Evolutionary conservation across 2,888 invertebrate species (phyloP), one percentile per base, ranked within the genome.

Genomic region (Phalera bucephala): DNA sequence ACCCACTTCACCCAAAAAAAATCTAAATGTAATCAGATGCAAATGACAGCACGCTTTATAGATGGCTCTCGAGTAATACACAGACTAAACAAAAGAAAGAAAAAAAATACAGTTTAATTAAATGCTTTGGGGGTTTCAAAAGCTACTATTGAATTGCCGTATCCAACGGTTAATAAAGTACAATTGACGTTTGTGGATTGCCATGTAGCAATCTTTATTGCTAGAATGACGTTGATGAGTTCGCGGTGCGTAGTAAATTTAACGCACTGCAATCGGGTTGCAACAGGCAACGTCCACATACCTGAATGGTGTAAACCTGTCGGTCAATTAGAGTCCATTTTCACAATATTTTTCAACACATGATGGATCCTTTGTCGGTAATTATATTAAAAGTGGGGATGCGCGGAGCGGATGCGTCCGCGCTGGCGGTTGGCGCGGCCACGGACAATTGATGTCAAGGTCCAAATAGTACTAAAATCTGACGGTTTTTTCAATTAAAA

Each of bases 271-370:
- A 14, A 41, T 8, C 25, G 12, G 10, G 23, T 55, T 46, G 40
- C 49, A 31, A 44, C 43, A 55, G 27, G 14, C 43, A 9, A 4
- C 31, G 22, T 31, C 32, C 42, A 43, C 39, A 38, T 40, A 44
- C 33, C 50, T 21, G 43, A 41, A 36, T 59, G 59, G 58, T 59
- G 59, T 45, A 57, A 59, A 34, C 38, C 43, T 41, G 39, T 47
- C 40, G 50, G 52, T 52, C 47, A 52, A 57, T 61, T 54, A 57
- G 56, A 46, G 47, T 52, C 46, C 47, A 49, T 60, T 57, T 60
- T 40, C 54, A 29, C 46, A 61, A 57, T 27, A 54, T 61, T 61
- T 41, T 42, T 26, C 40, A 52, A 58, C 41, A 32, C 28, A 26
- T 10, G 19, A 39, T 33, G 49, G 44, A 56, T 48, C 45, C 49